Evolutionary conservation across 2,888 invertebrate genomes (phyloP).

Genomic region (Dioctria linearis): DNA sequence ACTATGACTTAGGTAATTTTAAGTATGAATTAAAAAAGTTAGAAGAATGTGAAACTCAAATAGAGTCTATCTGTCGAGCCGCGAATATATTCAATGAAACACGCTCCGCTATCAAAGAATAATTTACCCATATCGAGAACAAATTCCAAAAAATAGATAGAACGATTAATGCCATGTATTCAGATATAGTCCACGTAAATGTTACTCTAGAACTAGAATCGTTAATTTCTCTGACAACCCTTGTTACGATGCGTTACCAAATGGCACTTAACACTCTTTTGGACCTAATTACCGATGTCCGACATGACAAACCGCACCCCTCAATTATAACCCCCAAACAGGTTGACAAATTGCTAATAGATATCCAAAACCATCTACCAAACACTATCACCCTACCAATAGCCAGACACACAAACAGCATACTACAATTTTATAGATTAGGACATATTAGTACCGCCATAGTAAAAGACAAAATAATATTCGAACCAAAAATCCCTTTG

Average conservation of each 20-base stretch:
- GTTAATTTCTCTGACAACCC: neutral
- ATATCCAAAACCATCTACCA: neutral
- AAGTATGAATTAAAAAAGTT: constrained; percentile 11
- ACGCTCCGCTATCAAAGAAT: neutral
- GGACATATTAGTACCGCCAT: neutral
- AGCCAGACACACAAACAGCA: neutral
- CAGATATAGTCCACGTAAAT: no score
- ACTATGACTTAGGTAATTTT: constrained; percentile 32
- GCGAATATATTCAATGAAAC: constrained; percentile 58
- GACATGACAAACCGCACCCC: neutral
- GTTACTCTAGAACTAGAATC: neutral
- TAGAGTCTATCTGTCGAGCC: neutral
- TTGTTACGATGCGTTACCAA: neutral
- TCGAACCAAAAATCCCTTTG: neutral
- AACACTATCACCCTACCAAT: neutral
- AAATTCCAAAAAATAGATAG: neutral
- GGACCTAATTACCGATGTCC: neutral
- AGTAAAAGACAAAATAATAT: neutral
- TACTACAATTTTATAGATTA: neutral
- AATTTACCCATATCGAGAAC: neutral
- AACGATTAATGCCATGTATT: neutral
- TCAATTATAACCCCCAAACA: neutral
- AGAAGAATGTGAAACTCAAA: neutral
- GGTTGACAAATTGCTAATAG: neutral
- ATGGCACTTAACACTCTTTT: neutral